Evolutionary conservation across 2,888 invertebrate species (phyloP).

Genomic region (Pogonocherus hispidulus): DNA sequence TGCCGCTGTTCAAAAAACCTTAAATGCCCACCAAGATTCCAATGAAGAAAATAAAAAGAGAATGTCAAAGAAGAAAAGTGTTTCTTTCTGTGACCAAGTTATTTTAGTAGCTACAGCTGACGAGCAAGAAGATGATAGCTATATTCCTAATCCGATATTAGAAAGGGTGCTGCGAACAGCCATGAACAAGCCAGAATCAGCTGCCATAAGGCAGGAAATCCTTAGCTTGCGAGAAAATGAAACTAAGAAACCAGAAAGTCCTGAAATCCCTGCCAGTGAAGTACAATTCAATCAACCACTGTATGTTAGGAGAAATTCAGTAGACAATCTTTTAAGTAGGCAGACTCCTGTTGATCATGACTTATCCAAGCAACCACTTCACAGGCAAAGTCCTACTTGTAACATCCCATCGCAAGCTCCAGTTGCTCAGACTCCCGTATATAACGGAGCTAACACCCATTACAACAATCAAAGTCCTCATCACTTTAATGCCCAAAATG

Average conservation of each 20-base stretch:
- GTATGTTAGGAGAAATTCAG: constrained; percentile 60
- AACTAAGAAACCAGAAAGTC: constrained; percentile 48
- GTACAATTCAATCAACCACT: constrained; percentile 44
- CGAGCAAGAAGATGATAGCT: constrained; percentile 91
- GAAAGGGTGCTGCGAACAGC: constrained; percentile 89
- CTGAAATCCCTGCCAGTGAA: constrained; percentile 4
- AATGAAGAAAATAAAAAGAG: constrained; percentile 67
- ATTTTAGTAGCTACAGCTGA: constrained; percentile 93
- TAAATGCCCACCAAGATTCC: constrained; percentile 62
- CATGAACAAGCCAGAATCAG: constrained; percentile 79
- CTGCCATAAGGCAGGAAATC: constrained; percentile 71
- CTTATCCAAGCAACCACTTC: constrained; percentile 6
- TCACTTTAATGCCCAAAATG: constrained; percentile 55
- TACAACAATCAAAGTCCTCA: constrained; percentile 63
- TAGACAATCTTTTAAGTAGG: constrained; percentile 54
- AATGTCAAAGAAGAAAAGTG: constrained; percentile 90
- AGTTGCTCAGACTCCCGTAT: constrained; percentile 56
- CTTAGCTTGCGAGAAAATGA: constrained; percentile 69
- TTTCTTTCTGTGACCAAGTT: constrained; percentile 95
- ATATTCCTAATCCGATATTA: constrained; percentile 91
- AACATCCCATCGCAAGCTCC: constrained; percentile 16
- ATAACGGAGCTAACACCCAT: constrained; percentile 50
- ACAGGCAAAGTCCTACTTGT: constrained; percentile 65
- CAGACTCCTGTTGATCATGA: constrained; percentile 24
- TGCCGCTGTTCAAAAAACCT: constrained; percentile 70